A percentile compares a stretch with the other conserved stretches of the same genome.
These are phyloP conservation scores for Hylaeus volcanicus DNA, from an alignment of 1,140 invertebrate species.

Conservation along the genomic window DNA sequence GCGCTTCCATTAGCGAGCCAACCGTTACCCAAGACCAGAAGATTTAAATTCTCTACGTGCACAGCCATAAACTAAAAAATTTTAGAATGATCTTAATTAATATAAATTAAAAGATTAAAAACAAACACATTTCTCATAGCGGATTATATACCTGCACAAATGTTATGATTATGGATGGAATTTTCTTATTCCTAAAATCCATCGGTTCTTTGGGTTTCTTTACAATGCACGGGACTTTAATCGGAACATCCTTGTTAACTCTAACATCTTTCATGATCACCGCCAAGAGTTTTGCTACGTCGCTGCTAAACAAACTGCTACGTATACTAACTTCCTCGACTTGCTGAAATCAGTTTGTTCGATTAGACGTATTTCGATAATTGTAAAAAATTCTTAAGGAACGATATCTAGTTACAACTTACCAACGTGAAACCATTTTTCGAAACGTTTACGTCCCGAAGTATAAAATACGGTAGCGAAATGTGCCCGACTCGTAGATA, in stretches of 20 bases:
- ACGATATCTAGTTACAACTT: slow-evolving; percentile 73
- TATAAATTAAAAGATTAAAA: background rate
- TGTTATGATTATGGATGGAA: slow-evolving; percentile 89
- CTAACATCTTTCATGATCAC: slow-evolving; percentile 91
- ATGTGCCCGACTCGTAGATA: slow-evolving; percentile 86
- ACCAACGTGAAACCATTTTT: slow-evolving; percentile 86
- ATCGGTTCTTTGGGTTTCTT: slow-evolving; percentile 75
- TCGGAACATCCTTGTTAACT: slow-evolving; percentile 88
- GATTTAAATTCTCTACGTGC: slow-evolving; percentile 90
- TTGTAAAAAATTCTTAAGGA: background rate
- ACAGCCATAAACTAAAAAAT: slow-evolving; percentile 89
- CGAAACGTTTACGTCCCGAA: slow-evolving; percentile 85
- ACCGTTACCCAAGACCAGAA: slow-evolving; percentile 86
- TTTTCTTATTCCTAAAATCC: slow-evolving; percentile 87
- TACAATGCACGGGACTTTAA: slow-evolving; percentile 63
- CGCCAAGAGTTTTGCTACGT: slow-evolving; percentile 92
- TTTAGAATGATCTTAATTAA: background rate
- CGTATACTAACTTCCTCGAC: slow-evolving; percentile 92
- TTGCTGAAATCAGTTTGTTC: slow-evolving; percentile 82
- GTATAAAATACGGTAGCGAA: slow-evolving; percentile 84
- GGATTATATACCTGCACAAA: slow-evolving; percentile 86
- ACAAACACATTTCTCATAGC: background rate
- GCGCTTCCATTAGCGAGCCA: slow-evolving; percentile 89
- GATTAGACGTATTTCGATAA: background rate
- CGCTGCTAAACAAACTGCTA: slow-evolving; percentile 94